A percentile compares a stretch with the other conserved stretches of the same genome.
These are phyloP conservation scores for Thunnus albacares DNA, from an alignment of 2,797 vertebrate species.

Conservation along the genomic window DNA sequence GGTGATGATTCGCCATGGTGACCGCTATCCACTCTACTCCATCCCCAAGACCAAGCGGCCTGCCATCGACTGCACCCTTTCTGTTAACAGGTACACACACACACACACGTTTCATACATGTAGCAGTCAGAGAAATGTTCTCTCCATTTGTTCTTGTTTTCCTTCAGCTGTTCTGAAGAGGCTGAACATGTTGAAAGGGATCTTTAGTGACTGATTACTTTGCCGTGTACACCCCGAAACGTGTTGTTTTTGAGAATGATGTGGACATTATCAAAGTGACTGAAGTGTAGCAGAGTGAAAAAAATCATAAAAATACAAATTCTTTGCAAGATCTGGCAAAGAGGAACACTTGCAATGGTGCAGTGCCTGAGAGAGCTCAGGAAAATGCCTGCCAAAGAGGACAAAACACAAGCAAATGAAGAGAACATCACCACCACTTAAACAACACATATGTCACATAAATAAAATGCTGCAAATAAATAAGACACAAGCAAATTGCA, in stretches of 20 bases:
- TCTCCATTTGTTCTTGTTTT: background rate
- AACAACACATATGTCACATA: too few species aligned
- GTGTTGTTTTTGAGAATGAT: background rate
- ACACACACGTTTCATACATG: background rate
- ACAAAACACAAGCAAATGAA: background rate
- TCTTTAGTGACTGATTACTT: background rate
- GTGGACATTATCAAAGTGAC: background rate
- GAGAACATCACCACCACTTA: too few species aligned
- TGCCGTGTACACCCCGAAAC: too few species aligned
- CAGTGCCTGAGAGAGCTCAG: background rate
- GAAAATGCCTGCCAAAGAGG: background rate
- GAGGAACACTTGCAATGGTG: background rate
- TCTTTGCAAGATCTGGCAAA: background rate
- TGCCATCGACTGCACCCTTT: slow-evolving; percentile 92
- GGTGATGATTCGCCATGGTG: slow-evolving; percentile 97
- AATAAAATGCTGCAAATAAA: too few species aligned
- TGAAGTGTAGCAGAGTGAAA: too few species aligned
- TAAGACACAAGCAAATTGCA: too few species aligned
- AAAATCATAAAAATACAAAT: too few species aligned
- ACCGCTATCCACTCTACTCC: slow-evolving; percentile 95
- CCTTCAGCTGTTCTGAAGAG: background rate
- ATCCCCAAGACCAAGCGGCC: slow-evolving; percentile 97
- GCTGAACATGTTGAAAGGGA: background rate
- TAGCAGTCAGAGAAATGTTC: background rate
- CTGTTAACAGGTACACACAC: slow-evolving; percentile 86